phyloP scores from a whole-genome alignment of 2,888 invertebrate species.

The Amphiduros pacificus region DNA sequence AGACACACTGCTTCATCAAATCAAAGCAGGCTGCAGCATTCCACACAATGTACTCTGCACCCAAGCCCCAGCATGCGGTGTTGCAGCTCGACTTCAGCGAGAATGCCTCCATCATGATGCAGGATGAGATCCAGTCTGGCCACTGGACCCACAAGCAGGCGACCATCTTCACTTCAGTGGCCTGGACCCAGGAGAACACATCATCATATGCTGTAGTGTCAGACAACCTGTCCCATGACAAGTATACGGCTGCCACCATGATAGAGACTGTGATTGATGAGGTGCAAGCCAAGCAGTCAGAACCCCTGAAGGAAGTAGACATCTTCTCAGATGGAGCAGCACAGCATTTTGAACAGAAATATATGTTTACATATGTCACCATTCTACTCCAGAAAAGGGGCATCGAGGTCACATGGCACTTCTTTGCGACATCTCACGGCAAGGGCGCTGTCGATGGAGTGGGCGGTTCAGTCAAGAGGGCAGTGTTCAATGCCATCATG shows the following conservation, averaged over 20 bases:
- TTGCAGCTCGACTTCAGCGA: not conserved
- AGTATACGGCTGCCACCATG: not conserved
- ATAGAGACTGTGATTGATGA: not conserved
- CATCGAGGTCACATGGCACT: not conserved
- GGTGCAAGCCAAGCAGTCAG: not conserved
- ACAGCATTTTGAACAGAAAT: not conserved
- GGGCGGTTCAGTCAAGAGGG: not conserved
- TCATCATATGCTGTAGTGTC: not conserved
- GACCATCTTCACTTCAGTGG: not conserved
- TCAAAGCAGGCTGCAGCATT: too few relatives aligned
- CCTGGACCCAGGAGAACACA: not conserved
- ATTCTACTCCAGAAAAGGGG: not conserved
- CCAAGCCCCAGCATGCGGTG: too few relatives aligned
- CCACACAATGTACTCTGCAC: too few relatives aligned
- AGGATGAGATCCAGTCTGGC: not conserved
- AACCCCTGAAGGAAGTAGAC: not conserved
- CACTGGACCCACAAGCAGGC: not conserved
- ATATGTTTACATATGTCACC: not conserved
- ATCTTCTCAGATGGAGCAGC: not conserved
- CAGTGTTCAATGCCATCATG: not conserved
- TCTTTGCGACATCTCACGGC: not conserved
- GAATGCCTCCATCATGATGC: not conserved
- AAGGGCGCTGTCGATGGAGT: not conserved
- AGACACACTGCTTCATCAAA: not conserved
- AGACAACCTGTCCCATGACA: not conserved